phyloP scores from a whole-genome alignment of 37 sponge, comb jelly and placozoan genomes.

The Ephydatia muelleri region DNA sequence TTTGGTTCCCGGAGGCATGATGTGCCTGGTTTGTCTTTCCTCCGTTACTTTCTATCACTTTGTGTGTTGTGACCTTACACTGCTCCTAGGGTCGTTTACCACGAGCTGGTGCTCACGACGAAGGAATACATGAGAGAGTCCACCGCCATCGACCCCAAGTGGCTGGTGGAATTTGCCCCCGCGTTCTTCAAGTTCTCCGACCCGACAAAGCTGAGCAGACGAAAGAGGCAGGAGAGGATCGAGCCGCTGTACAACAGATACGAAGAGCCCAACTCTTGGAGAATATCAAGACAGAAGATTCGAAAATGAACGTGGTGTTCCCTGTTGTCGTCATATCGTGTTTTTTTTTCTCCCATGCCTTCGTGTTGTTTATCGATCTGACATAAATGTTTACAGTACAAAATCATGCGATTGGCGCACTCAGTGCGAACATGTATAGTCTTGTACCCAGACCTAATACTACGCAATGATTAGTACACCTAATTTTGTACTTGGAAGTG shows the following conservation, averaged over 20 bases:
- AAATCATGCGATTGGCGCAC: too few species aligned
- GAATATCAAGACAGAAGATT: slow-evolving; percentile 89
- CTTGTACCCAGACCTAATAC: too few species aligned
- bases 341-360: not conserved
- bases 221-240: slow-evolving; percentile 91
- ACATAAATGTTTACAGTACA: too few species aligned
- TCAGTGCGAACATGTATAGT: too few species aligned
- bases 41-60: too few species aligned
- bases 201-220: slow-evolving; percentile 92
- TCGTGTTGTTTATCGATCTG: not conserved
- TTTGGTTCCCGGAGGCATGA: too few species aligned
- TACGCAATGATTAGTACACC: too few species aligned
- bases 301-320: slow-evolving; percentile 54
- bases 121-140: slow-evolving; percentile 98
- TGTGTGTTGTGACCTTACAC: too few species aligned
- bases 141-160: slow-evolving; percentile 91
- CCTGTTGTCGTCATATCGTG: slow-evolving; percentile 9
- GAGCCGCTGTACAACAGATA: slow-evolving; percentile 97
- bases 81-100: slow-evolving; percentile 96
- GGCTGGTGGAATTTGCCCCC: slow-evolving; percentile 99
- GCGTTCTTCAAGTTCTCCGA: slow-evolving; percentile 95
- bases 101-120: slow-evolving; percentile 96
- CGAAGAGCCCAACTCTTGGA: slow-evolving; percentile 97
- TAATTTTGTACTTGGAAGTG: too few species aligned
- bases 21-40: too few species aligned